phyloP scores from a whole-genome alignment of 2,113 vertebrate genomes.

The Formicarius rufipectus region DNA sequence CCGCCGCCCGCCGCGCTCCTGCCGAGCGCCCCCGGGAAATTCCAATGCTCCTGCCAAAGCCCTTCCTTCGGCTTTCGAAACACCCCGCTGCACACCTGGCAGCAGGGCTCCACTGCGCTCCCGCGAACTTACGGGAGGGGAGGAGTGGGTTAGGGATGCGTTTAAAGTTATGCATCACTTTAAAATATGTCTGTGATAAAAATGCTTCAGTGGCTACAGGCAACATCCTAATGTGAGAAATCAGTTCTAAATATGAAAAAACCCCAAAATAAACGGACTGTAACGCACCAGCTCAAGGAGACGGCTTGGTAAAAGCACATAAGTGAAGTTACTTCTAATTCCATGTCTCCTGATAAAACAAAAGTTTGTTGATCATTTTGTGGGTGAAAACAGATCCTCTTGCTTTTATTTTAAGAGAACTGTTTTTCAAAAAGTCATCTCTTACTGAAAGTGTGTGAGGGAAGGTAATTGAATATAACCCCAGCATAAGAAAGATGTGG shows the following conservation, averaged over 20 bases:
- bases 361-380: background rate
- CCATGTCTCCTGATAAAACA: background rate
- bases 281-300: background rate
- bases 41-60: no score
- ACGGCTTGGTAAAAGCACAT: background rate
- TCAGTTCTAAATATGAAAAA: background rate
- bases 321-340: background rate
- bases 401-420: background rate
- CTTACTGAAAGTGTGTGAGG: background rate
- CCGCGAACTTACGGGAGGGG: accelerated
- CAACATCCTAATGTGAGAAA: background rate
- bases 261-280: background rate
- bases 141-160: background rate
- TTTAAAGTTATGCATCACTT: background rate
- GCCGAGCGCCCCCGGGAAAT: no score
- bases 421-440: background rate
- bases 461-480: background rate
- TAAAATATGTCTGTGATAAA: background rate
- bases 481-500: background rate
- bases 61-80: accelerated
- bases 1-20: background rate
- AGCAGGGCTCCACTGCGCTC: accelerated
- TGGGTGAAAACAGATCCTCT: background rate
- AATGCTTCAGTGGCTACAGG: background rate
- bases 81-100: accelerated